Evolutionary conservation across 2,888 invertebrate genomes (phyloP).

Genomic region (Auanema sp.): DNA sequence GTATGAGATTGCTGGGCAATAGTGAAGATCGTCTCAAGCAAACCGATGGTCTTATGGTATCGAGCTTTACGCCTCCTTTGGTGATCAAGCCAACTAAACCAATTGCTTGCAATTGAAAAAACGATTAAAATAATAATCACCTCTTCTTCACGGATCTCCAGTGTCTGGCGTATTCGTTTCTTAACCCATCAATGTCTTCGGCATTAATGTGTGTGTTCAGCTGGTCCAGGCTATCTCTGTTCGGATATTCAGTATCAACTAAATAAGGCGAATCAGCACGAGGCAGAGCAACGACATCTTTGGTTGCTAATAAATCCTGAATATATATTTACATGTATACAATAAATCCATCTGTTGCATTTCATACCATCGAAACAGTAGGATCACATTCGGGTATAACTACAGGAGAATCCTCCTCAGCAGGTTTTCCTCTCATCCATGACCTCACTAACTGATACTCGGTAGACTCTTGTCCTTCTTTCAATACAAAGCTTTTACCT

Average conservation of each 20-base stretch:
- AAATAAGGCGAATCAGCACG: conserved; percentile 27
- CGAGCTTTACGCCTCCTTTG: conserved; percentile 29
- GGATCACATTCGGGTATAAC: conserved; percentile 10
- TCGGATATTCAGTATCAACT: conserved; percentile 24
- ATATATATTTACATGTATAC: not conserved
- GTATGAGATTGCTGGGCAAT: conserved; percentile 40
- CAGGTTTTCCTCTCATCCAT: conserved; percentile 52
- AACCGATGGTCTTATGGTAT: conserved; percentile 31
- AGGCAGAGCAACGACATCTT: conserved; percentile 46
- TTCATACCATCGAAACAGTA: conserved; percentile 10
- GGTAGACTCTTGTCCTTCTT: conserved; percentile 43
- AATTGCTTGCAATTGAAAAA: conserved; percentile 10
- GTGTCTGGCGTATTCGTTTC: conserved; percentile 40
- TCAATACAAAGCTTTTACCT: conserved; percentile 58
- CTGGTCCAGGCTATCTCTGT: conserved; percentile 16
- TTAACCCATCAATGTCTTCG: conserved; percentile 21
- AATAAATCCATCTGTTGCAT: not conserved
- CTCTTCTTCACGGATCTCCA: conserved; percentile 50
- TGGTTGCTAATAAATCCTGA: conserved; percentile 50
- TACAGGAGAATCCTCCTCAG: conserved; percentile 22
- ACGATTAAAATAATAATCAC: conserved; percentile 22
- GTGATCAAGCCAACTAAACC: conserved; percentile 36
- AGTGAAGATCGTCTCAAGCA: conserved; percentile 38
- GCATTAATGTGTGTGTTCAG: conserved; percentile 21
- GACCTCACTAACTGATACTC: conserved; percentile 54